Conservation (phyloP, 2,888 invertebrate species). For the Drosophila eohydei region DNA sequence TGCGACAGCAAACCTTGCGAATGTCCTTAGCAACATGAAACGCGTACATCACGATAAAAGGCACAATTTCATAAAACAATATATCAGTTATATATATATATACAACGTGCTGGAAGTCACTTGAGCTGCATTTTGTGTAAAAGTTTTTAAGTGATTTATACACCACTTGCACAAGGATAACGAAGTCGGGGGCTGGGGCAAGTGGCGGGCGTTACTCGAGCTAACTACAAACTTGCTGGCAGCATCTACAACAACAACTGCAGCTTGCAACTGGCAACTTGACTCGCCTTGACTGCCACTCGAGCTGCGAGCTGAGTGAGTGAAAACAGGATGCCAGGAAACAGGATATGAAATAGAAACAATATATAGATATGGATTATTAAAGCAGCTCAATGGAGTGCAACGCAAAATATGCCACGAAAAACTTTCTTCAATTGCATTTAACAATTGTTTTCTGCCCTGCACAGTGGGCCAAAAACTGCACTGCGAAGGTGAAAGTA, state of each 20-base stretch:
- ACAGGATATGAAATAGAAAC: constrained; percentile 33
- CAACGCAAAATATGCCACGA: not conserved
- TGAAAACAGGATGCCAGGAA: constrained; percentile 38
- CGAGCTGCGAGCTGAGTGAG: constrained; percentile 25
- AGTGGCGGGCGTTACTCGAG: not conserved
- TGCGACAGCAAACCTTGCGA: constrained; percentile 49
- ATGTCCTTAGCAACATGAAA: constrained; percentile 71
- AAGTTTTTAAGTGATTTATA: constrained; percentile 77
- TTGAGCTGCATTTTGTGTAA: constrained; percentile 66
- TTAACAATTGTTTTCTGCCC: constrained; percentile 1
- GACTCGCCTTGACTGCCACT: constrained; percentile 65
- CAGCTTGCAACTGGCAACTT: constrained; percentile 53
- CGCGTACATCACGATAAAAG: constrained; percentile 65
- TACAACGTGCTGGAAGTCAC: constrained; percentile 30
- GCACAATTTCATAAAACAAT: constrained; percentile 71
- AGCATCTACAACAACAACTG: constrained; percentile 5
- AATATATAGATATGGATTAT: constrained; percentile 2
- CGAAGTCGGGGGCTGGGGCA: not conserved
- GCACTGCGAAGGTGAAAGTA: not conserved
- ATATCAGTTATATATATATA: constrained; percentile 21
- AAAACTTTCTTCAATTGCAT: constrained; percentile 8
- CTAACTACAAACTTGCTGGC: constrained; percentile 41
- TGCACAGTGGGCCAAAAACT: constrained; percentile 6
- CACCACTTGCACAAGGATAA: constrained; percentile 59
- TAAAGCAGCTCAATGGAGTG: not conserved